Percentiles rank a stretch among this genome's conserved stretches.
Evolutionary conservation across 2,113 vertebrate genomes (phyloP).

Genomic region (Muntiacus muntjak): DNA sequence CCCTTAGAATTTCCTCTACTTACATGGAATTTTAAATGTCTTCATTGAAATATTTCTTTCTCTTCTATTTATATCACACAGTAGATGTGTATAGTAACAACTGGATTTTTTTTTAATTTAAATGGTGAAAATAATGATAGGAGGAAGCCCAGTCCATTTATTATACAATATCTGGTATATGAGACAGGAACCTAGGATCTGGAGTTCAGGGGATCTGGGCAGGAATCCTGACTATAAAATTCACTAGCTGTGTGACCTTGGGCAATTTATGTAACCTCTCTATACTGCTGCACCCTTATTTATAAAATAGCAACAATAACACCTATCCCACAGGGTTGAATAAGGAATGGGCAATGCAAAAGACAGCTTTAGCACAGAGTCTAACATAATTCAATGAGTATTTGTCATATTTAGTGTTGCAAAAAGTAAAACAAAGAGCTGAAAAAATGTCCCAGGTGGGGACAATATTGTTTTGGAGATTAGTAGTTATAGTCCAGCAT

Average conservation of each 20-base stretch:
- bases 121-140: background rate
- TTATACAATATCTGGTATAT: background rate
- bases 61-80: background rate
- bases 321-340: background rate
- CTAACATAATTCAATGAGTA: constrained; percentile 27
- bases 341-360: background rate
- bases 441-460: background rate
- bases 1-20: background rate
- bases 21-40: constrained; percentile 3
- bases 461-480: background rate
- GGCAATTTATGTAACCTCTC: background rate
- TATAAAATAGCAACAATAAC: background rate
- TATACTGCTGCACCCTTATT: background rate
- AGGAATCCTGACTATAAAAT: background rate
- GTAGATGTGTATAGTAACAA: background rate
- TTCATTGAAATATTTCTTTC: background rate
- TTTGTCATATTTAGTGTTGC: background rate
- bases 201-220: background rate
- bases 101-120: background rate
- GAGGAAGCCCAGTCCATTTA: background rate
- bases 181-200: background rate
- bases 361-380: background rate
- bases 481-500: background rate
- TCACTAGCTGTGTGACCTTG: background rate
- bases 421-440: background rate